A percentile compares a stretch with the other conserved stretches of the same genome.
Conservation (phyloP, 1,140 invertebrate genomes). For the Episyrphus balteatus region DNA sequence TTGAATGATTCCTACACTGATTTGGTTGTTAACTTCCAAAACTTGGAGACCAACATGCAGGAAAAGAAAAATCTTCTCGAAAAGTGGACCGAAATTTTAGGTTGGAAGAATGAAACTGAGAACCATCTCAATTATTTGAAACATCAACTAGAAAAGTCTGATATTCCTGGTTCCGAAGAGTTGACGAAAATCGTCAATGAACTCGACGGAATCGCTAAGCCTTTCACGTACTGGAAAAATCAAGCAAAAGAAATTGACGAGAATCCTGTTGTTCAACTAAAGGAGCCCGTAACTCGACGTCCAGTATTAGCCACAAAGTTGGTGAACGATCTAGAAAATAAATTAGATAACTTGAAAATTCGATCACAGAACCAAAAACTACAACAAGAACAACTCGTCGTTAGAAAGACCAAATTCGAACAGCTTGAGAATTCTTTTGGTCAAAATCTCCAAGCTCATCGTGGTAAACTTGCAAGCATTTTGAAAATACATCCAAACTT, state of each 20-base stretch:
- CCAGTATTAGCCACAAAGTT: slow-evolving; percentile 56
- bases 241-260: slow-evolving; percentile 56
- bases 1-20: slow-evolving; percentile 62
- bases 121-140: slow-evolving; percentile 69
- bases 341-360: slow-evolving; percentile 50
- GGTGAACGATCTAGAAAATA: slow-evolving; percentile 58
- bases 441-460: slow-evolving; percentile 47
- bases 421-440: slow-evolving; percentile 52
- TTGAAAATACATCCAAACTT: slow-evolving; percentile 32
- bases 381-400: slow-evolving; percentile 53
- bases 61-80: slow-evolving; percentile 64
- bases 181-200: slow-evolving; percentile 55
- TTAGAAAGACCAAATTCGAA: slow-evolving; percentile 57
- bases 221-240: slow-evolving; percentile 56
- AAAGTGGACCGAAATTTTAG: slow-evolving; percentile 71
- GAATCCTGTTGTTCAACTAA: slow-evolving; percentile 50
- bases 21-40: slow-evolving; percentile 63
- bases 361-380: slow-evolving; percentile 53
- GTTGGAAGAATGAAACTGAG: slow-evolving; percentile 69
- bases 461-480: slow-evolving; percentile 43
- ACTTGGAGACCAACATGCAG: slow-evolving; percentile 60
- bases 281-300: slow-evolving; percentile 53
- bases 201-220: slow-evolving; percentile 50
- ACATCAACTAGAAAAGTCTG: slow-evolving; percentile 61
- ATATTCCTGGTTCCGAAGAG: slow-evolving; percentile 53